Conservation (phyloP, 2,113 vertebrate species). For the Salvelinus alpinus region DNA sequence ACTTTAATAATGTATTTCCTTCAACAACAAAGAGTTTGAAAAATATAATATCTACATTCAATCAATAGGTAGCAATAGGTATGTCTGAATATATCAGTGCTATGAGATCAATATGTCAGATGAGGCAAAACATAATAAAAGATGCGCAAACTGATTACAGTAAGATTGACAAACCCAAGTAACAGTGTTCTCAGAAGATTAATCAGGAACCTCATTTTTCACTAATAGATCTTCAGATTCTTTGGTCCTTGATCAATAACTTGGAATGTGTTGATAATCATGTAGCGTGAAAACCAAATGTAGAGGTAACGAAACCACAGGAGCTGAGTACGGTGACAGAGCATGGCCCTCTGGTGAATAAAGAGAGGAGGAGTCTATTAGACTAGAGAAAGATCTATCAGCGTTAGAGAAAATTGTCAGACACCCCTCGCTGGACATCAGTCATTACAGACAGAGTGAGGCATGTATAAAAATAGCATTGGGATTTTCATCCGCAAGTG, state of each 20-base stretch:
- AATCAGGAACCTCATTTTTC: not conserved
- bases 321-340: slow-evolving; percentile 85
- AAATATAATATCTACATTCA: not conserved
- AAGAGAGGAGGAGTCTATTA: not conserved
- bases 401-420: not conserved
- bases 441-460: not conserved
- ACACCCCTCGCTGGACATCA: not conserved
- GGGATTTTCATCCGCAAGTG: not conserved
- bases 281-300: slow-evolving; percentile 86
- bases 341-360: slow-evolving; percentile 84
- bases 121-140: not conserved
- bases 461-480: not conserved
- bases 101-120: not conserved
- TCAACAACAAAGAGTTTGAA: not conserved
- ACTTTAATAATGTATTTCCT: not conserved
- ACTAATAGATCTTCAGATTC: slow-evolving; percentile 70
- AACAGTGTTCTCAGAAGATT: not conserved
- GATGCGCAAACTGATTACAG: not conserved
- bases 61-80: no score
- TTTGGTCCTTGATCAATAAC: slow-evolving; percentile 66
- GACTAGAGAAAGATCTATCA: not conserved
- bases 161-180: not conserved
- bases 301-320: slow-evolving; percentile 91
- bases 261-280: slow-evolving; percentile 87
- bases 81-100: not conserved